Percentiles rank a stretch among this genome's conserved stretches.
Conservation (phyloP, 2,797 vertebrate genomes). For the Arrhamphus sclerolepis region DNA sequence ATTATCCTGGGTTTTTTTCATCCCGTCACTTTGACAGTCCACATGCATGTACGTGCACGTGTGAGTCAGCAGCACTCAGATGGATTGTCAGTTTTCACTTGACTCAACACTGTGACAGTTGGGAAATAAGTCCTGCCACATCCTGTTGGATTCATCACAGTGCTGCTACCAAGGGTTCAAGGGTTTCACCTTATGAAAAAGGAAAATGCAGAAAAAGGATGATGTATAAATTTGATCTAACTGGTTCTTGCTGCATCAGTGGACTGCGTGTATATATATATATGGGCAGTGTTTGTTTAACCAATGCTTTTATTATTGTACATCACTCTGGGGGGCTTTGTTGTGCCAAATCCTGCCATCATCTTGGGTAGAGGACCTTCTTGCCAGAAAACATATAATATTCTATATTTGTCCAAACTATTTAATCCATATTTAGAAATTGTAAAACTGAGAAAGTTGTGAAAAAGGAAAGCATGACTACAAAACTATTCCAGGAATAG, state of each 20-base stretch:
- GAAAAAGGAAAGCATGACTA: too few species aligned
- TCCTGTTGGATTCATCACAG: constrained; percentile 41
- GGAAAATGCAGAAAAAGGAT: neutral
- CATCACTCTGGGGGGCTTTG: too few species aligned
- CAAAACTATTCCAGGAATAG: too few species aligned
- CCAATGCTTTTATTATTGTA: too few species aligned
- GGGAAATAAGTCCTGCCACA: constrained; percentile 51
- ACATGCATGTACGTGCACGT: constrained; percentile 15
- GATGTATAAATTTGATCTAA: neutral
- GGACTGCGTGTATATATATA: neutral
- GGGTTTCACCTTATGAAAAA: neutral
- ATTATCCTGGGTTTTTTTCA: neutral
- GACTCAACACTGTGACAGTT: constrained; percentile 45
- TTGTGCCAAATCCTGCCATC: too few species aligned
- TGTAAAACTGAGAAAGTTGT: too few species aligned
- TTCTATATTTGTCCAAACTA: too few species aligned
- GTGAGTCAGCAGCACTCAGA: constrained; percentile 59
- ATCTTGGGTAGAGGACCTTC: too few species aligned
- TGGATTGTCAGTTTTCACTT: constrained; percentile 55
- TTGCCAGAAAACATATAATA: too few species aligned
- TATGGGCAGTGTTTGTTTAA: neutral
- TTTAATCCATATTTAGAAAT: too few species aligned
- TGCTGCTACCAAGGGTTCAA: neutral
- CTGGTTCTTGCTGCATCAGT: neutral
- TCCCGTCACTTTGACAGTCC: neutral